phyloP scores from a whole-genome alignment of 2,888 invertebrate species.

The Ornithoptera priamus region DNA sequence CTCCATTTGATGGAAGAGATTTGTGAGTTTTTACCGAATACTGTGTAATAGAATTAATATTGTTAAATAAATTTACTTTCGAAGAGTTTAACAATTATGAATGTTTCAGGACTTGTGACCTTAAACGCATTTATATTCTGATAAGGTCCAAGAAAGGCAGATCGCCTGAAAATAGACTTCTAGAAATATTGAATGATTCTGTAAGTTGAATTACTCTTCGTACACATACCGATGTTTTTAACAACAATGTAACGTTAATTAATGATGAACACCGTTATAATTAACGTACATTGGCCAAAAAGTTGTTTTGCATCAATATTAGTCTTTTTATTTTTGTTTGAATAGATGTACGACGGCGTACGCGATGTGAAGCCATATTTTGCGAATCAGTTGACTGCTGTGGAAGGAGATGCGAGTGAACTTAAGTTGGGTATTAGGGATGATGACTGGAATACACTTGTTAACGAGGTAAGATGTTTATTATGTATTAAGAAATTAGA shows the following conservation, averaged over 20 bases:
- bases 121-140: constrained; percentile 5
- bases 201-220: not conserved
- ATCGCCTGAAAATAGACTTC: constrained; percentile 6
- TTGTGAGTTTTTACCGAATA: too few relatives aligned
- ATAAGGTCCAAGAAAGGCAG: constrained; percentile 6
- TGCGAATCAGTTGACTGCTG: constrained; percentile 1
- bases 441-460: constrained; percentile 6
- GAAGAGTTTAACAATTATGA: too few relatives aligned
- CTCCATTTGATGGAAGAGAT: too few relatives aligned
- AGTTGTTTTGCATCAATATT: not conserved
- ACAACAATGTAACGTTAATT: too few relatives aligned
- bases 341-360: constrained; percentile 9
- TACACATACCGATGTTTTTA: too few relatives aligned
- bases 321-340: not conserved
- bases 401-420: constrained; percentile 19
- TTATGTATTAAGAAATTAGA: constrained; percentile 9
- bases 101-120: constrained; percentile 11
- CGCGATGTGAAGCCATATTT: not conserved
- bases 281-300: not conserved
- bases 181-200: constrained; percentile 10
- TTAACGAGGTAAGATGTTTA: constrained; percentile 2
- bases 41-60: not conserved
- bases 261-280: too few relatives aligned
- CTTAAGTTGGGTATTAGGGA: constrained; percentile 8
- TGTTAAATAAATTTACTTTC: not conserved